Percentiles rank a stretch among this genome's conserved stretches.
These are phyloP conservation scores for Anoura caudifer DNA, from an alignment of 2,113 vertebrate species.

Conservation along the genomic window DNA sequence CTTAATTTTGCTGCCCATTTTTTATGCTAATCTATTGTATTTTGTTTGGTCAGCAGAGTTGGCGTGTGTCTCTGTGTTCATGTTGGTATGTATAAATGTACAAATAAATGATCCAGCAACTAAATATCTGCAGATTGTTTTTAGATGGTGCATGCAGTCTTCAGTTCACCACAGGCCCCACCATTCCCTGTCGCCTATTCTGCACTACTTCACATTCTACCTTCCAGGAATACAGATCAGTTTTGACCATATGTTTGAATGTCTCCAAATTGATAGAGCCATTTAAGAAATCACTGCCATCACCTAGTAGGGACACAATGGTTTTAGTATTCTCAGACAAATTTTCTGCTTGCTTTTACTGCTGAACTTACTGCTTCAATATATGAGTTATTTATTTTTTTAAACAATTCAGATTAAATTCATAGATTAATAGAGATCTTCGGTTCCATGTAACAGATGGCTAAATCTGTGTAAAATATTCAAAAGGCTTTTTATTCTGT, in stretches of 20 bases:
- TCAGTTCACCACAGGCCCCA: neutral
- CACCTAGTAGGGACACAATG: neutral
- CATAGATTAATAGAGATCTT: neutral
- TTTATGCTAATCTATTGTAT: neutral
- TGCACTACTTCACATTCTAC: neutral
- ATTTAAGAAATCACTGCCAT: neutral
- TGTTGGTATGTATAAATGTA: neutral
- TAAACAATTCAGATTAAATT: neutral
- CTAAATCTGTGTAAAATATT: neutral
- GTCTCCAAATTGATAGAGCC: neutral
- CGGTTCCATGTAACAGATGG: neutral
- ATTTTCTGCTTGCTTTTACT: neutral
- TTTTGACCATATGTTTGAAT: neutral
- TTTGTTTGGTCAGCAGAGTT: neutral
- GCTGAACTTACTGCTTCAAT: neutral
- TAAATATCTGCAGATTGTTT: neutral
- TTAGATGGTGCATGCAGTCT: neutral
- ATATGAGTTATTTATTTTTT: slow-evolving; percentile 7
- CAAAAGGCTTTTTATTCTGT: neutral
- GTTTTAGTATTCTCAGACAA: neutral
- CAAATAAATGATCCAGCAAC: neutral
- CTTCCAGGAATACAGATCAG: neutral
- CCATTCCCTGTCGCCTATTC: neutral
- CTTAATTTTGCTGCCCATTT: neutral
- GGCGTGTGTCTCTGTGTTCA: neutral